Conservation (phyloP, 2,113 vertebrate species). For the Cyanocitta stelleri region DNA sequence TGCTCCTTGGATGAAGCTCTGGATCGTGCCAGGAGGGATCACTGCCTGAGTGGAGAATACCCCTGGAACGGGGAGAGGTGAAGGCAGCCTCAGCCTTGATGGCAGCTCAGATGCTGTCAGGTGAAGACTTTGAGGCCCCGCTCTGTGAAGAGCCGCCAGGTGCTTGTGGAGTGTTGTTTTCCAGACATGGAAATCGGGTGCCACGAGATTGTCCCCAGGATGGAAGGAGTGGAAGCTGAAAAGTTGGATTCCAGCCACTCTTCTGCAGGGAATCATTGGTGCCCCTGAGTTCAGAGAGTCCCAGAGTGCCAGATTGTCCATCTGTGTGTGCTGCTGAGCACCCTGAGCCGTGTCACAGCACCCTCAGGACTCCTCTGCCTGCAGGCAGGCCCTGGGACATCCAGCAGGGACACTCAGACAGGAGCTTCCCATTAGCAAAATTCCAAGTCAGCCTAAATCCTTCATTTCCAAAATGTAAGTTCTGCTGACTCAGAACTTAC, state of each 20-base stretch:
- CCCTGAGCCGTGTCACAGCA: no score
- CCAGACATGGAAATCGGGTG: not conserved
- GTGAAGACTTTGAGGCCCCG: not conserved
- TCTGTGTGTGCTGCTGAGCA: not conserved
- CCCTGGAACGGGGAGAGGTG: not conserved
- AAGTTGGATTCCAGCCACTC: not conserved
- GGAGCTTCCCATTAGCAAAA: not conserved
- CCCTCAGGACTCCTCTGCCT: no score
- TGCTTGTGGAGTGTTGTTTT: not conserved
- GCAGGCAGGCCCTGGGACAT: not conserved
- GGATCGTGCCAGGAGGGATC: not conserved
- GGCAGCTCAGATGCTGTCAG: not conserved
- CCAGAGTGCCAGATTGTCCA: not conserved
- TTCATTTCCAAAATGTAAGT: not conserved
- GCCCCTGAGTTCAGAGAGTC: not conserved
- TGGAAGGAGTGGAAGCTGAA: not conserved
- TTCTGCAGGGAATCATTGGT: no score
- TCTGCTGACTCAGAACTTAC: not conserved
- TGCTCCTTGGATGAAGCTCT: not conserved
- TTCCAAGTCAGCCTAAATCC: not conserved
- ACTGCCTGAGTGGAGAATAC: fast-evolving
- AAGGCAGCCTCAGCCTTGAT: not conserved
- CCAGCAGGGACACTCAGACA: not conserved
- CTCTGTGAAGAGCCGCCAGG: not conserved
- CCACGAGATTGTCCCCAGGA: no score